Evolutionary conservation across 2,113 vertebrate genomes (phyloP), one percentile per base, ranked within the genome.

Genomic region (Leucopsar rothschildi): DNA sequence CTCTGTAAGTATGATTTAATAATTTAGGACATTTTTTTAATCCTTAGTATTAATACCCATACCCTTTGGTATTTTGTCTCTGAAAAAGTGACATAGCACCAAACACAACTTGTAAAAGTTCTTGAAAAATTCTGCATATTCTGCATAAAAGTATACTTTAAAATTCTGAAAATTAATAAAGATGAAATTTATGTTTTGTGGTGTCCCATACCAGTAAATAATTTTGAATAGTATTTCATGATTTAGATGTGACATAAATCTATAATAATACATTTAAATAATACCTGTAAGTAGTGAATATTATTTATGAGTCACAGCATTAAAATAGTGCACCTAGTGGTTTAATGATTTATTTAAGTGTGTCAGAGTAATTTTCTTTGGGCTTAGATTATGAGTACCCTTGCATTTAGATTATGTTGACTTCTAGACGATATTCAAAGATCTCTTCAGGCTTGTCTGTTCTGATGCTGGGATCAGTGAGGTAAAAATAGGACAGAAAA

Each of bases 1-100:
- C 5, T 71, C 44, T 88, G 89, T 92, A 96, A 88, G 57, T 95
- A 91, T 88, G 23, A 83, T 68, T 72, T 80, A 64, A 64, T 53
- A 81, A 85, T 44, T 63, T n/a, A 73, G 42, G 12, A 69, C 11
- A 77, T 83, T 71, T 71, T 64, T 14, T 2, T 56, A 83, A 88
- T 22, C 17, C 70, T 4, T 82, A 20, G 22, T 57, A 87, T 22
- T 20, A n/a, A n/a, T n/a, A n/a, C n/a, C n/a, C n/a, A n/a, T 90
- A 31, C 11, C 44, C 4, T 57, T 88, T 35, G 4, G 3, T 70
- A n/a, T 79, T 89, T 87, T 89, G 33, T 68, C 20, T 66, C 47
- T 91, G 65, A 77, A 93, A 86, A 93, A 53, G 39, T 81, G 21
- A 28, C 25, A 24, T 31, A 73, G 40, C 53, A 77, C 20, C 27